A percentile compares a stretch with the other conserved stretches of the same genome.
These are phyloP conservation scores for Holacanthella duospinosa DNA, from an alignment of 2,888 invertebrate genomes.

Conservation along the genomic window DNA sequence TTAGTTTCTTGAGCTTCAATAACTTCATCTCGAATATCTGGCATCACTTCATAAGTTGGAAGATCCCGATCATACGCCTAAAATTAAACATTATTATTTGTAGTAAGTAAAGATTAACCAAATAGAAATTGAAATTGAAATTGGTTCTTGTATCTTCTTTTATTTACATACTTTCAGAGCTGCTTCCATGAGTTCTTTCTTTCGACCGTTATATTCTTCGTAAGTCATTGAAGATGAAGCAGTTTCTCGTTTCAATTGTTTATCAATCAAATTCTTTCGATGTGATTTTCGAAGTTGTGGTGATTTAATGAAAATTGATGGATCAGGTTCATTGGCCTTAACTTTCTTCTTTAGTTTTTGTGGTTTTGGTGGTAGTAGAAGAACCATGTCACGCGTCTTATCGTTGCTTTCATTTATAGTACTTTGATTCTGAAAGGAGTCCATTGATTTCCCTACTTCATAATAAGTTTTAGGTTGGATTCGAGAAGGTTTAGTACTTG, in stretches of 20 bases:
- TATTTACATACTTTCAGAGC: not conserved
- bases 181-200: not conserved
- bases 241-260: not conserved
- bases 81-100: too few relatives aligned
- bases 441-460: not conserved
- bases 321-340: not conserved
- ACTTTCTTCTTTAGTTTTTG: not conserved
- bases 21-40: not conserved
- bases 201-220: not conserved
- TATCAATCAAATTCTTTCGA: not conserved
- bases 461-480: not conserved
- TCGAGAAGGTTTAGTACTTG: not conserved
- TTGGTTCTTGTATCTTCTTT: too few relatives aligned
- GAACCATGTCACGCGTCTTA: too few relatives aligned
- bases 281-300: not conserved
- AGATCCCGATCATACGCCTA: not conserved
- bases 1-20: not conserved
- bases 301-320: not conserved
- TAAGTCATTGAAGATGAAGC: not conserved
- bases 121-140: too few relatives aligned
- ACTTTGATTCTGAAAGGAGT: not conserved
- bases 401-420: not conserved
- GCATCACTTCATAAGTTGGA: not conserved
- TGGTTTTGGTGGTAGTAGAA: too few relatives aligned
- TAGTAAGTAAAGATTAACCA: too few relatives aligned